Percentiles rank a stretch among this genome's conserved stretches.
phyloP scores from a whole-genome alignment of 2,113 vertebrate genomes.

The Aspiorhynchus laticeps region DNA sequence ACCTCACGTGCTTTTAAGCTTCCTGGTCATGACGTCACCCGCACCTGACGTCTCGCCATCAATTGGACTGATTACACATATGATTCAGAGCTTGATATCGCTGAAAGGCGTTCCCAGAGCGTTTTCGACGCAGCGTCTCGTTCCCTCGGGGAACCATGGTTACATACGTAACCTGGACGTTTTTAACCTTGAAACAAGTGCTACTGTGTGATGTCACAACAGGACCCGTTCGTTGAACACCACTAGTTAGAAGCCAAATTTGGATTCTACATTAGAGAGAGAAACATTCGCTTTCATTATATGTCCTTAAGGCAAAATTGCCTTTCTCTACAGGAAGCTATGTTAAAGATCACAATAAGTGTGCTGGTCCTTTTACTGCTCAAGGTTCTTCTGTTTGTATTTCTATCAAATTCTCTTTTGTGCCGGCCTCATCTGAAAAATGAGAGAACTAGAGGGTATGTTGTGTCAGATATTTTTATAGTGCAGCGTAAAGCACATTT shows the following conservation, averaged over 20 bases:
- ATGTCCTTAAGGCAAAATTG: neutral
- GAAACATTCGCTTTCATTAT: neutral
- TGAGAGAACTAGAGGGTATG: neutral
- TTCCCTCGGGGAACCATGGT: too few relatives aligned
- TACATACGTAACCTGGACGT: too few relatives aligned
- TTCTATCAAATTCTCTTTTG: conserved; percentile 30
- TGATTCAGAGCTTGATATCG: too few relatives aligned
- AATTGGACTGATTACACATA: too few relatives aligned
- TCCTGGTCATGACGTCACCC: too few relatives aligned
- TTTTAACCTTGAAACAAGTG: neutral
- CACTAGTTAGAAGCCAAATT: neutral
- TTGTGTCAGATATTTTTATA: conserved; percentile 11
- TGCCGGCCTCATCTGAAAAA: neutral
- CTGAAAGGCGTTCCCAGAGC: too few relatives aligned
- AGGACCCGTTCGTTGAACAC: neutral
- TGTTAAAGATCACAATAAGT: conserved; percentile 1
- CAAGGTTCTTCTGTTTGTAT: conserved; percentile 36
- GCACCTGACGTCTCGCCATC: too few relatives aligned
- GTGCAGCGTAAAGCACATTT: neutral
- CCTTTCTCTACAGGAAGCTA: neutral
- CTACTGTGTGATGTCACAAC: neutral
- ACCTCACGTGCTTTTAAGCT: too few relatives aligned
- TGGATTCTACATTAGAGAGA: neutral
- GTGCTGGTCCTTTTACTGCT: conserved; percentile 5
- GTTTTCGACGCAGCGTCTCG: too few relatives aligned